Evolutionary conservation across 2,113 vertebrate genomes (phyloP).

Genomic region (Pandion haliaetus): DNA sequence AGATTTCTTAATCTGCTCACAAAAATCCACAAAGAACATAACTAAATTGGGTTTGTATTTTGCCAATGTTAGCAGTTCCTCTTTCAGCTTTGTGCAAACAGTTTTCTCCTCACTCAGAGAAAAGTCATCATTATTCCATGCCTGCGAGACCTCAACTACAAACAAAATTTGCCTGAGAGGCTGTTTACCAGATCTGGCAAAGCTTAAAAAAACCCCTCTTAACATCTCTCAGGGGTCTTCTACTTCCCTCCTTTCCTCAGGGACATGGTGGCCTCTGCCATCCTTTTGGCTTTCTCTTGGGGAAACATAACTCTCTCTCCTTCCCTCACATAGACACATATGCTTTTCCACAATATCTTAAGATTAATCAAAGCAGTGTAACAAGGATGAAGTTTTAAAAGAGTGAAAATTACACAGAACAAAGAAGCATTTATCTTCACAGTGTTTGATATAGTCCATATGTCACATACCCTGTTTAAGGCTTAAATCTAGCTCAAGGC

Average conservation of each 20-base stretch:
- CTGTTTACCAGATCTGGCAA: background rate
- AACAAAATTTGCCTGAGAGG: background rate
- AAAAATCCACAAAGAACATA: background rate
- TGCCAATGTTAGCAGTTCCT: background rate
- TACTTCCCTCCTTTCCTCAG: background rate
- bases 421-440: conserved; percentile 25
- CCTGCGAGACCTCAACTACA: background rate
- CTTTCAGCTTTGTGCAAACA: background rate
- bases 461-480: conserved; percentile 3
- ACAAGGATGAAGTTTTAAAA: conserved; percentile 29
- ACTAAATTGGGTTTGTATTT: background rate
- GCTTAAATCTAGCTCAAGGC: background rate
- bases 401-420: background rate
- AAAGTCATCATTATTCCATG: background rate
- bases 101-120: background rate
- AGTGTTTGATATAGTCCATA: conserved; percentile 42
- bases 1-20: background rate
- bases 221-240: background rate
- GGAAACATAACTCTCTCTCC: background rate
- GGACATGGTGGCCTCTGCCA: background rate
- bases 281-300: background rate
- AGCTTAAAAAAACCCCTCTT: background rate
- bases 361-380: conserved; percentile 17
- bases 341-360: background rate
- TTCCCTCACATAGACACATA: background rate